phyloP scores from a whole-genome alignment of 2,797 vertebrate species.

The Fistularia commersonii region DNA sequence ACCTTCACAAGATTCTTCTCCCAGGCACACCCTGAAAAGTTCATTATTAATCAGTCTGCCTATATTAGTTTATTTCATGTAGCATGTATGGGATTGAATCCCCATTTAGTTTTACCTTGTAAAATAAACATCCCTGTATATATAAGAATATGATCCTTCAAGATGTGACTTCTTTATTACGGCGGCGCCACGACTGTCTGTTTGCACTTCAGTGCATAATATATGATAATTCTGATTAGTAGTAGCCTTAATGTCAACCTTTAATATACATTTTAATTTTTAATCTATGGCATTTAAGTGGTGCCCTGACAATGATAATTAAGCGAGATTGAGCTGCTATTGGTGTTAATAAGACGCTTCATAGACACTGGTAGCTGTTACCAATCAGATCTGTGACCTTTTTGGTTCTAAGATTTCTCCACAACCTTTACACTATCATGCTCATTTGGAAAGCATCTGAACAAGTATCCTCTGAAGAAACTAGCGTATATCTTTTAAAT shows the following conservation, averaged over 20 bases:
- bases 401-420: slow-evolving; percentile 10
- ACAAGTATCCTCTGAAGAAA: neutral
- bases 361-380: slow-evolving; percentile 5
- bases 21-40: too few relatives aligned
- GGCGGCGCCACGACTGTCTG: slow-evolving; percentile 7
- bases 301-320: slow-evolving; percentile 3
- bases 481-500: too few relatives aligned
- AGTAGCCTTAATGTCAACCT: slow-evolving; percentile 30
- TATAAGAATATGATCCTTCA: too few relatives aligned
- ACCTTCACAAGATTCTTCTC: too few relatives aligned
- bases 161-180: too few relatives aligned
- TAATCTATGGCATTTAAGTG: slow-evolving; percentile 41
- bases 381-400: slow-evolving; percentile 41
- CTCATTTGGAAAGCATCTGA: slow-evolving; percentile 9
- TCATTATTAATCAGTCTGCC: too few relatives aligned
- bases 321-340: neutral
- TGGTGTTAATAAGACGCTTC: slow-evolving; percentile 30
- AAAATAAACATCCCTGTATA: too few relatives aligned
- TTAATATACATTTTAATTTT: slow-evolving; percentile 44
- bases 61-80: too few relatives aligned
- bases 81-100: too few relatives aligned
- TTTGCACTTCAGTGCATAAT: slow-evolving; percentile 42
- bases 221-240: slow-evolving; percentile 27
- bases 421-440: slow-evolving; percentile 11
- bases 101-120: too few relatives aligned